Conservation (phyloP, 92 coral and sea anemone species). For the Blastomussa wellsi region DNA sequence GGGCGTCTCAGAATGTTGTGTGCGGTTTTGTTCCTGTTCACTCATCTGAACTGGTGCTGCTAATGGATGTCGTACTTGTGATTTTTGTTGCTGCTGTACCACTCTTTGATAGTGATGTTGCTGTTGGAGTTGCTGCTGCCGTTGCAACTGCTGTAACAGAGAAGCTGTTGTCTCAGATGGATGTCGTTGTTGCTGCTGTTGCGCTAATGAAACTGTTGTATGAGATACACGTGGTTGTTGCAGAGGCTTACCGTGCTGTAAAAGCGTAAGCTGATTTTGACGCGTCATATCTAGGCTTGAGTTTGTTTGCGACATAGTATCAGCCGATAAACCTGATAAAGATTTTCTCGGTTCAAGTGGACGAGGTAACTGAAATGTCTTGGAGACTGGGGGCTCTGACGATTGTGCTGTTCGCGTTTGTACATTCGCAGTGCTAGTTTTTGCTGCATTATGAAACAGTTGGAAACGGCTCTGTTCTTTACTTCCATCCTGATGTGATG, state of each 20-base stretch:
- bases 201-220: neutral
- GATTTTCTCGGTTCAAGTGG: conserved; percentile 17
- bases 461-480: neutral
- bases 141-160: conserved; percentile 40
- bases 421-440: neutral
- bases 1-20: neutral
- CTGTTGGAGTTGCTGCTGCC: conserved; percentile 49
- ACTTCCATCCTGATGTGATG: neutral
- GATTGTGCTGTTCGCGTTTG: neutral
- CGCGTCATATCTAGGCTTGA: neutral
- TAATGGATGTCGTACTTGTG: neutral
- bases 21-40: conserved; percentile 3
- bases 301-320: neutral
- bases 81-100: conserved; percentile 7
- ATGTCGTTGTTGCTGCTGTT: conserved; percentile 10
- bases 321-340: neutral
- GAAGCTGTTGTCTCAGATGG: conserved; percentile 26
- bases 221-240: conserved; percentile 2
- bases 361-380: neutral
- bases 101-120: conserved; percentile 38
- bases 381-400: neutral
- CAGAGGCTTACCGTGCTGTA: neutral
- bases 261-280: neutral
- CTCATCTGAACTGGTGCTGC: neutral
- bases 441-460: neutral